Conservation (phyloP, 2,113 vertebrate genomes). For the Xenotilapia caudafasciata region DNA sequence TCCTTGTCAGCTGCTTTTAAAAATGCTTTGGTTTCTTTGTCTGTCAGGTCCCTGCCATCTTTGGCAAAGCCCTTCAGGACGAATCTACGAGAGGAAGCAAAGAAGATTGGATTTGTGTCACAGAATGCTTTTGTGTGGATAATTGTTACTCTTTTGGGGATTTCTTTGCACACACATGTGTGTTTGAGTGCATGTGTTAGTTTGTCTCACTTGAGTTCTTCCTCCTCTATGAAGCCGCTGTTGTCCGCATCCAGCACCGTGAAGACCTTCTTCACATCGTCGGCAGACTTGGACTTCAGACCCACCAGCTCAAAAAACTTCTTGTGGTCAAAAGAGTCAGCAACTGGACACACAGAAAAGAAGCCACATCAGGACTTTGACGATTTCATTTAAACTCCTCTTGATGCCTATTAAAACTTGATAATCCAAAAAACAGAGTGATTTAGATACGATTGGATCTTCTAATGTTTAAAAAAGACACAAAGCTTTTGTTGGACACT, state of each 20-base stretch:
- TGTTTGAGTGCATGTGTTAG: not conserved
- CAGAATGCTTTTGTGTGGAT: not conserved
- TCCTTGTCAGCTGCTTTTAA: slow-evolving; percentile 93
- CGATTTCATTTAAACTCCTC: not conserved
- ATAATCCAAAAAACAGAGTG: rapidly evolving
- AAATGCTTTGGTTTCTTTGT: slow-evolving; percentile 86
- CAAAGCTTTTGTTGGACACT: not conserved
- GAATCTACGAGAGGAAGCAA: slow-evolving; percentile 63
- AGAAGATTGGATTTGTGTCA: not conserved
- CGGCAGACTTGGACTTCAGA: slow-evolving; percentile 71
- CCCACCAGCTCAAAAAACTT: slow-evolving; percentile 79
- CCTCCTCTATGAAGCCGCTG: slow-evolving; percentile 81
- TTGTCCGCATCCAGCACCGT: slow-evolving; percentile 78
- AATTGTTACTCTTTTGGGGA: not conserved
- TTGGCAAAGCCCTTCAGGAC: slow-evolving; percentile 84
- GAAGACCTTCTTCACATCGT: slow-evolving; percentile 77
- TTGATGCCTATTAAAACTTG: not conserved
- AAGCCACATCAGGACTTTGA: not conserved
- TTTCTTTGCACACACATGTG: not conserved
- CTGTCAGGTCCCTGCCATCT: slow-evolving; percentile 82
- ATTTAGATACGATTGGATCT: not conserved
- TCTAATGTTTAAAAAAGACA: not conserved
- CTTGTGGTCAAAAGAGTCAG: slow-evolving; percentile 79
- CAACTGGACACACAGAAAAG: slow-evolving; percentile 37
- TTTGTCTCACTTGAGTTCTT: slow-evolving; percentile 75